phyloP scores from a whole-genome alignment of 2,797 vertebrate species.

The Columba guinea region DNA sequence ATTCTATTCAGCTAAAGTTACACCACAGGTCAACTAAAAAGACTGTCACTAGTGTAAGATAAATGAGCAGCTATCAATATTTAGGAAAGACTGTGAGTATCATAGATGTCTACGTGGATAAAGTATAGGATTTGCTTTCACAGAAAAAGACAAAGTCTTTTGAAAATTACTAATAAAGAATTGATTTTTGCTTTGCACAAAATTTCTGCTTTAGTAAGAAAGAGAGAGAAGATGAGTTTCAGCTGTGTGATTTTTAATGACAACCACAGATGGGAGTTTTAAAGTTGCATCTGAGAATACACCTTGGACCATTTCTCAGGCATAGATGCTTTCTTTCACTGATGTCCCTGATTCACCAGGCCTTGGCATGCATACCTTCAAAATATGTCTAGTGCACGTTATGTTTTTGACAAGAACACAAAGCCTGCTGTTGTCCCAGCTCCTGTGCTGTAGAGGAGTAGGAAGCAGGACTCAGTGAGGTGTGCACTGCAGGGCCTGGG shows the following conservation, averaged over 20 bases:
- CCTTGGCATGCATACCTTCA: neutral
- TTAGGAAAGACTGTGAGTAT: neutral
- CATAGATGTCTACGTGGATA: neutral
- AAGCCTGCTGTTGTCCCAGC: neutral
- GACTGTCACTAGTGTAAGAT: slow-evolving; percentile 14
- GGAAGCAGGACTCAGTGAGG: fast-evolving
- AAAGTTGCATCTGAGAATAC: neutral
- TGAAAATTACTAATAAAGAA: neutral
- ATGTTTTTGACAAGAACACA: neutral
- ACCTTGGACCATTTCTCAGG: neutral
- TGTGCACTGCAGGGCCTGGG: neutral
- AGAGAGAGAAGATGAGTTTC: neutral
- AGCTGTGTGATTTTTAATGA: neutral
- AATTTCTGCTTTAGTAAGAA: neutral
- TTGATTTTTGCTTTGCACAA: neutral
- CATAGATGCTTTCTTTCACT: neutral
- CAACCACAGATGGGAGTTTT: neutral
- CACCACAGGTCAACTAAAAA: slow-evolving; percentile 34
- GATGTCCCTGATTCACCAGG: neutral
- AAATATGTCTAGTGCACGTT: fast-evolving
- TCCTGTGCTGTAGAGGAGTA: fast-evolving
- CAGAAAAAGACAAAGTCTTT: neutral
- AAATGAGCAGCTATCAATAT: slow-evolving; percentile 50
- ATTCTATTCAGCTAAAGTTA: slow-evolving; percentile 49
- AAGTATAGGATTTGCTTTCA: neutral